Conservation (phyloP, 2,113 vertebrate species). For the Sminthopsis crassicaudata region DNA sequence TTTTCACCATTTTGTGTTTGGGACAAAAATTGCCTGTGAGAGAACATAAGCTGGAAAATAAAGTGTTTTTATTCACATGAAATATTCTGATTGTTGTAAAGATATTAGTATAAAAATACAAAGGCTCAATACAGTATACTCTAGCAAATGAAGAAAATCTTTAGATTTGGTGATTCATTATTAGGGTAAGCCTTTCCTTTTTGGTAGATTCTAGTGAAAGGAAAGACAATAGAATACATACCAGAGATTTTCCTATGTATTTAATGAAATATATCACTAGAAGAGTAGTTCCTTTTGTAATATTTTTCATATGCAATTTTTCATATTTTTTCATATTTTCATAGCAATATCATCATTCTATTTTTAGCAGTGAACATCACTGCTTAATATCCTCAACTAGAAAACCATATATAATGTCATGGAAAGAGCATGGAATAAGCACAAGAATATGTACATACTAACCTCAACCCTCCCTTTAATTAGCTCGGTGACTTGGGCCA, state of each 20-base stretch:
- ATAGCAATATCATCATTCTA: not conserved
- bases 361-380: not conserved
- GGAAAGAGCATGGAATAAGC: not conserved
- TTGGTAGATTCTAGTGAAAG: conserved; percentile 14
- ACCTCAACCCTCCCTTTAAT: not conserved
- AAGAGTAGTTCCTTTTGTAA: not conserved
- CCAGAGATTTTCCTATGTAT: not conserved
- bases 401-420: not conserved
- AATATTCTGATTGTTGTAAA: conserved; percentile 25
- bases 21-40: not conserved
- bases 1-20: conserved; percentile 43
- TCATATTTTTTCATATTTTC: no score
- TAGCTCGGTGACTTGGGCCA: not conserved
- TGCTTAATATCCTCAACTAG: not conserved
- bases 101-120: not conserved
- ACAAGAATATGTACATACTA: not conserved
- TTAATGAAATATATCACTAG: not conserved
- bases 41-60: conserved; percentile 9
- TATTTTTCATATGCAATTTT: not conserved
- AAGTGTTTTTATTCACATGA: not conserved
- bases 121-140: conserved; percentile 21
- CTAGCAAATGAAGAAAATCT: conserved; percentile 28
- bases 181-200: not conserved
- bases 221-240: conserved; percentile 15
- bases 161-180: conserved; percentile 19